Conservation (phyloP, 2,113 vertebrate species). For the Lagenorhynchus albirostris region DNA sequence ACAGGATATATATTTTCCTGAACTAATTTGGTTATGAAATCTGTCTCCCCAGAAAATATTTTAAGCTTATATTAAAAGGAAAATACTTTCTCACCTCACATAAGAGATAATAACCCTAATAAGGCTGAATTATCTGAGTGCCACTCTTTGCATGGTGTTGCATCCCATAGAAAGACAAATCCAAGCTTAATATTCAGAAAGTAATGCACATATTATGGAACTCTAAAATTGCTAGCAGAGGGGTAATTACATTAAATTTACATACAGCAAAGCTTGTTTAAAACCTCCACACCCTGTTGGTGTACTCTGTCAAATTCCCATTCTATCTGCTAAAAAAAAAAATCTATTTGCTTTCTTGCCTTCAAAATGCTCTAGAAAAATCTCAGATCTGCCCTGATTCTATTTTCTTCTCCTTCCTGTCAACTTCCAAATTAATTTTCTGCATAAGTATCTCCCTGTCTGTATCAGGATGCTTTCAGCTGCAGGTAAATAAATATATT, state of each 20-base stretch:
- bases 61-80: neutral
- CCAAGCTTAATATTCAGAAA: conserved; percentile 14
- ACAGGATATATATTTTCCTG: neutral
- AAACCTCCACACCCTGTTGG: neutral
- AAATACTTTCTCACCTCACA: neutral
- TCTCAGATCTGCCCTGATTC: neutral
- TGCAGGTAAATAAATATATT: neutral
- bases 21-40: neutral
- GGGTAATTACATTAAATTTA: neutral
- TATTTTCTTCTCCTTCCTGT: neutral
- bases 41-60: neutral
- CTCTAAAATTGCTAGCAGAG: neutral
- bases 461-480: neutral
- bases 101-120: neutral
- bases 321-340: neutral
- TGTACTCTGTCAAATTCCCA: neutral
- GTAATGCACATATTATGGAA: neutral
- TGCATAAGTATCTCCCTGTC: neutral
- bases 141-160: neutral
- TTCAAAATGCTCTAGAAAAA: conserved; percentile 20
- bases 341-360: neutral
- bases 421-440: neutral
- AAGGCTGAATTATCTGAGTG: neutral
- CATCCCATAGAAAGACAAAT: neutral
- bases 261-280: neutral